Conservation (phyloP, 2,888 invertebrate genomes). For the Eurytoma adleriae region DNA sequence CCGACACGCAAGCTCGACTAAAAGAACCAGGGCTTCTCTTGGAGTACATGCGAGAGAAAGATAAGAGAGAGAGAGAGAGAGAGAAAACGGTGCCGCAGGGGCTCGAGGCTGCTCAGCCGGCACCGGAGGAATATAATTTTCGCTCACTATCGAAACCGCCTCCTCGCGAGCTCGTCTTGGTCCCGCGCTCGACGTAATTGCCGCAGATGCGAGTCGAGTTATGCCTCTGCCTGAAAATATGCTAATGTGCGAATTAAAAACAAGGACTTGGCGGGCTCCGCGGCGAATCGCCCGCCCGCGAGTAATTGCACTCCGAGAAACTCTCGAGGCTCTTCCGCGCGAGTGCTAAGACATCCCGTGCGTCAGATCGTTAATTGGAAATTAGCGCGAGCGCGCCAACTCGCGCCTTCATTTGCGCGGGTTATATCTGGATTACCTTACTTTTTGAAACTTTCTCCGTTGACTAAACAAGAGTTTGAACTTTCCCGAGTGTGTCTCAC, state of each 20-base stretch:
- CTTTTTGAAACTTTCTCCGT: too few species aligned
- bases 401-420: background rate
- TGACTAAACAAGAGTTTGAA: too few species aligned
- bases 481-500: too few species aligned
- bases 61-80: constrained; percentile 13
- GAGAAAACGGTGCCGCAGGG: background rate
- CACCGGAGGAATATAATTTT: too few species aligned
- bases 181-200: too few species aligned
- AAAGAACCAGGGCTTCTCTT: too few species aligned
- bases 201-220: background rate
- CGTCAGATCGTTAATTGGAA: constrained; percentile 29
- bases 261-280: background rate
- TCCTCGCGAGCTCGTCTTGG: too few species aligned
- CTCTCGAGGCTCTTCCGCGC: background rate
- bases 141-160: too few species aligned
- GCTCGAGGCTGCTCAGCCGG: too few species aligned
- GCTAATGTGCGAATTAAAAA: constrained; percentile 46
- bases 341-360: background rate
- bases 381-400: constrained; percentile 10
- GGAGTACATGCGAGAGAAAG: background rate
- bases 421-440: background rate
- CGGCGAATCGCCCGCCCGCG: background rate
- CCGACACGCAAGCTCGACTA: too few species aligned
- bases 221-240: constrained; percentile 23
- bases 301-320: constrained; percentile 37